Evolutionary conservation across 2,797 vertebrate species (phyloP).

Genomic region (Telmatherina bonti): DNA sequence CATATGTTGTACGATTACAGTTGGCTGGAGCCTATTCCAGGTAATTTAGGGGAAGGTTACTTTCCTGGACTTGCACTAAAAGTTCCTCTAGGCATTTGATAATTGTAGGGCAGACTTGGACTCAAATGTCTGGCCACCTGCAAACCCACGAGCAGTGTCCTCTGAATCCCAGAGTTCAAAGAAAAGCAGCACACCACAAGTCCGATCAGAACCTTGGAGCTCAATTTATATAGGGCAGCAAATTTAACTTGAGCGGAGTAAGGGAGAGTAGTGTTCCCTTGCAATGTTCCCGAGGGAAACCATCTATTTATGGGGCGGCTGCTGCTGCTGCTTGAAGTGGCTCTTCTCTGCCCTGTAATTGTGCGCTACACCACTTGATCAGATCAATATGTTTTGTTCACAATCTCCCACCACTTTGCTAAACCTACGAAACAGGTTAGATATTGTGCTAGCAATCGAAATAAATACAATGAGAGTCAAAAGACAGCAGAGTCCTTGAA

Average conservation of each 20-base stretch:
- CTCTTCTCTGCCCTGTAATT: constrained; percentile 69
- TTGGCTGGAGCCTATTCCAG: not conserved
- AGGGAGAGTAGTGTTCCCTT: constrained; percentile 67
- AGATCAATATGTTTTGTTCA: constrained; percentile 47
- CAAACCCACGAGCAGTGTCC: not conserved
- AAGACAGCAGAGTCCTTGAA: not conserved
- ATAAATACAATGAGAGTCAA: not conserved
- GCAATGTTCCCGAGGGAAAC: constrained; percentile 78
- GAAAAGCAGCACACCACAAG: not conserved
- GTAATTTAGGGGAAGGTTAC: not conserved
- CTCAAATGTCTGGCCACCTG: not conserved
- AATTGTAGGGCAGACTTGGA: not conserved
- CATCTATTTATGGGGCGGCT: constrained; percentile 81
- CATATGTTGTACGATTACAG: not conserved
- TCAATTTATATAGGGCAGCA: constrained; percentile 79
- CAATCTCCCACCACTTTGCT: constrained; percentile 30
- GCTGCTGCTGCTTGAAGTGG: constrained; percentile 70
- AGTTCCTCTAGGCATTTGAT: not conserved
- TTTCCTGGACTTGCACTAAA: not conserved
- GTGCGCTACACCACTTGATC: constrained; percentile 44
- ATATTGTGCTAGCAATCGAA: not conserved
- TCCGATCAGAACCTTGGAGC: constrained; percentile 39
- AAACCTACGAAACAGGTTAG: constrained; percentile 15
- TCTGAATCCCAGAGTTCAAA: constrained; percentile 11
- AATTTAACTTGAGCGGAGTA: constrained; percentile 64